Evolutionary conservation across 2,888 invertebrate genomes (phyloP).

Genomic region (Busseola fusca): DNA sequence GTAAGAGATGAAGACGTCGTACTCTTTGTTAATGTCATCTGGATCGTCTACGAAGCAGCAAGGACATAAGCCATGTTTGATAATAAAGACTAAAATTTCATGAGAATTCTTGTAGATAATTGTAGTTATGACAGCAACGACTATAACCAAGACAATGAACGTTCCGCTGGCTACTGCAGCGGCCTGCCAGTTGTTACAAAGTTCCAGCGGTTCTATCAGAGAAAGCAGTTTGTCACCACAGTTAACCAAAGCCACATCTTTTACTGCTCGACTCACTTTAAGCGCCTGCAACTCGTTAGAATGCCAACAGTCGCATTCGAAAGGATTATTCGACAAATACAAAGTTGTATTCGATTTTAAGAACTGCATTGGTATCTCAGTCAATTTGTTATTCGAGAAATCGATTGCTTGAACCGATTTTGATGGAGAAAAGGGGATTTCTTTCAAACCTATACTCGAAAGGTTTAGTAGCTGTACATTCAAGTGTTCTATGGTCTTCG

Average conservation of each 20-base stretch:
- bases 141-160: constrained; percentile 39
- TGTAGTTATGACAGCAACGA: constrained; percentile 6
- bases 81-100: constrained; percentile 59
- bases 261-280: constrained; percentile 31
- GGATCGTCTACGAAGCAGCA: constrained; percentile 44
- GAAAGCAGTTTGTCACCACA: constrained; percentile 34
- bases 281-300: constrained; percentile 8
- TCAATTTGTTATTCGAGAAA: constrained; percentile 41
- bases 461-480: constrained; percentile 31
- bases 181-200: constrained; percentile 63
- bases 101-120: constrained; percentile 56
- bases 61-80: constrained; percentile 44
- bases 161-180: constrained; percentile 35
- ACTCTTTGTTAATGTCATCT: constrained; percentile 28
- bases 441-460: constrained; percentile 19
- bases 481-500: constrained; percentile 8
- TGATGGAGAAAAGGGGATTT: constrained; percentile 35
- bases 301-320: constrained; percentile 47
- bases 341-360: constrained; percentile 29
- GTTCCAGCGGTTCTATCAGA: constrained; percentile 31
- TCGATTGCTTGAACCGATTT: constrained; percentile 36
- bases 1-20: constrained; percentile 39
- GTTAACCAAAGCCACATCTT: constrained; percentile 46
- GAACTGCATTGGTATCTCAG: constrained; percentile 32
- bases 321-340: constrained; percentile 39